Evolutionary conservation across 2,888 invertebrate species (phyloP).

Genomic region (Hypercompe scribonia): DNA sequence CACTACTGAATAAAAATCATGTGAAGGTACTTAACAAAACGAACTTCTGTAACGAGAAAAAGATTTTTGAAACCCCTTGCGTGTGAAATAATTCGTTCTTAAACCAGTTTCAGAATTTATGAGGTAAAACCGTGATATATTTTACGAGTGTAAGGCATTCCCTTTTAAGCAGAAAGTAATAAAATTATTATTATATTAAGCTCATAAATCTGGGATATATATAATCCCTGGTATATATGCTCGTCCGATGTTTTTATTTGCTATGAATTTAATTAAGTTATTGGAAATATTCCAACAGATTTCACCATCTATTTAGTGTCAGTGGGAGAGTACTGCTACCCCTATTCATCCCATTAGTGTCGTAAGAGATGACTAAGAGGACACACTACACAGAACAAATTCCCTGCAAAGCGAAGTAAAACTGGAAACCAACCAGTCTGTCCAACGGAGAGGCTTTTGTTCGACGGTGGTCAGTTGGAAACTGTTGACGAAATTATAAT

Average conservation of each 20-base stretch:
- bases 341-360: no score
- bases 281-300: neutral
- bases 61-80: neutral
- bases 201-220: neutral
- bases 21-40: neutral
- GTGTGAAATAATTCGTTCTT: constrained; percentile 3
- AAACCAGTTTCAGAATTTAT: neutral
- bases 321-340: no score
- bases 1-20: neutral
- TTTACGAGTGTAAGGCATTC: neutral
- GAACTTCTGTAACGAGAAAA: neutral
- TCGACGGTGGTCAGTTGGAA: no score
- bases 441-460: no score
- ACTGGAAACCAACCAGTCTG: no score
- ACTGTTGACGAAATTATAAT: no score
- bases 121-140: neutral
- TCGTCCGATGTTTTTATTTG: neutral
- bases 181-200: neutral
- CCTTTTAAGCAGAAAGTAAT: constrained; percentile 1
- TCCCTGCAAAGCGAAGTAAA: no score
- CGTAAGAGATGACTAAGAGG: no score
- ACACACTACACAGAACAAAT: no score
- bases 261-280: neutral
- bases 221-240: neutral
- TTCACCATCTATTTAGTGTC: no score